Evolutionary conservation across 2,797 vertebrate species (phyloP).

Genomic region (Tamandua tetradactyla): DNA sequence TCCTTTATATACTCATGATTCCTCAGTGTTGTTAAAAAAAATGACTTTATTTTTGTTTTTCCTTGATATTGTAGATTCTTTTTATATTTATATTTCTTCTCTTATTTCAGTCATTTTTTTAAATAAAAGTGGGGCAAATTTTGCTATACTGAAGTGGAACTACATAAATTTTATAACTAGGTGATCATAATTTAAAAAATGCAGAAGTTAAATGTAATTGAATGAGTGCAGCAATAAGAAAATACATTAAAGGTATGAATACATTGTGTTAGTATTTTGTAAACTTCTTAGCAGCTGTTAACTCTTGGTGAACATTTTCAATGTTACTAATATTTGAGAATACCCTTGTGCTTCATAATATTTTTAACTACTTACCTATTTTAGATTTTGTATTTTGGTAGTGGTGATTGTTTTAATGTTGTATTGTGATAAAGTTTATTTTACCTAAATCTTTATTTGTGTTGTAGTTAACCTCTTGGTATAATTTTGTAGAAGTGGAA

Average conservation of each 20-base stretch:
- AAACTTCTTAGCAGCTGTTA: not conserved
- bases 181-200: not conserved
- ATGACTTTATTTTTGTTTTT: not conserved
- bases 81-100: not conserved
- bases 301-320: not conserved
- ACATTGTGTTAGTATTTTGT: not conserved
- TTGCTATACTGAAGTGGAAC: not conserved
- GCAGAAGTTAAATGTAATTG: not conserved
- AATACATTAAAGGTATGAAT: not conserved
- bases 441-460: slow-evolving; percentile 10
- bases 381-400: not conserved
- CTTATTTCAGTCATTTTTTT: not conserved
- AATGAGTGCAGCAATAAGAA: not conserved
- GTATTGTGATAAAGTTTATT: not conserved
- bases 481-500: not conserved
- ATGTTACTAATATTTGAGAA: not conserved
- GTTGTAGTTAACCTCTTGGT: not conserved
- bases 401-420: not conserved
- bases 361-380: not conserved
- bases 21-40: too few species aligned
- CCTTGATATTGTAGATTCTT: not conserved
- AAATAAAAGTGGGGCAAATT: not conserved
- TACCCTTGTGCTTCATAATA: not conserved
- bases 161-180: not conserved
- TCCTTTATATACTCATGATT: not conserved